Percentiles rank a stretch among this genome's conserved stretches.
These are phyloP conservation scores for Lagothrix lagotricha DNA, from an alignment of 2,797 vertebrate species.

Conservation along the genomic window DNA sequence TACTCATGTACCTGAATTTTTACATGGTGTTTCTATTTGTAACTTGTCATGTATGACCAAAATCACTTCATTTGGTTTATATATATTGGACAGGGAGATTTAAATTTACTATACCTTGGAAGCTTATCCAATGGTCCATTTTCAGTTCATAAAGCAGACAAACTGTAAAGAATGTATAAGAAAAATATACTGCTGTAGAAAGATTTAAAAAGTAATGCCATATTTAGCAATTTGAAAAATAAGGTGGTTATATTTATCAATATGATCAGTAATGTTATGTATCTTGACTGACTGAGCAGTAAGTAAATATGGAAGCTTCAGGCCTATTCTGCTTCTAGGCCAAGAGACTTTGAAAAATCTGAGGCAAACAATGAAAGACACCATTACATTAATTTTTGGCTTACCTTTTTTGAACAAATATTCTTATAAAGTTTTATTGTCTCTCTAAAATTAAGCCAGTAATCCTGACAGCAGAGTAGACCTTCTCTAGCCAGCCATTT, in stretches of 20 bases:
- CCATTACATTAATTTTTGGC: background rate
- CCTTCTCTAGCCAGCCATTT: background rate
- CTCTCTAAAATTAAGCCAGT: background rate
- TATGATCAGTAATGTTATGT: background rate
- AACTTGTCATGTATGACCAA: background rate
- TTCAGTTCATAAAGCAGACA: background rate
- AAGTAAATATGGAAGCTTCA: background rate
- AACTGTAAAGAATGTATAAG: background rate
- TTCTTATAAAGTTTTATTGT: background rate
- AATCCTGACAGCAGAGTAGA: background rate
- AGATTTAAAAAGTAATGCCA: background rate
- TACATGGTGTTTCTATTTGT: background rate
- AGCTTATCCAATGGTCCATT: background rate
- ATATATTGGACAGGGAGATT: background rate
- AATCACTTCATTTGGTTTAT: background rate
- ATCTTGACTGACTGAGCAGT: background rate
- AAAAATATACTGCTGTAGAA: background rate
- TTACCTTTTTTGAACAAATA: background rate
- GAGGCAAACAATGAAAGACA: background rate
- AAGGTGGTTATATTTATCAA: background rate
- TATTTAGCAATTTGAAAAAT: slow-evolving; percentile 1
- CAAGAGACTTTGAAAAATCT: slow-evolving; percentile 5
- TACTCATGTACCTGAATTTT: background rate
- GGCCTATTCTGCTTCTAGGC: background rate
- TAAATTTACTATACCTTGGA: slow-evolving; percentile 2